Conservation (phyloP, 2,888 invertebrate species). For the Tetragonisca angustula region DNA sequence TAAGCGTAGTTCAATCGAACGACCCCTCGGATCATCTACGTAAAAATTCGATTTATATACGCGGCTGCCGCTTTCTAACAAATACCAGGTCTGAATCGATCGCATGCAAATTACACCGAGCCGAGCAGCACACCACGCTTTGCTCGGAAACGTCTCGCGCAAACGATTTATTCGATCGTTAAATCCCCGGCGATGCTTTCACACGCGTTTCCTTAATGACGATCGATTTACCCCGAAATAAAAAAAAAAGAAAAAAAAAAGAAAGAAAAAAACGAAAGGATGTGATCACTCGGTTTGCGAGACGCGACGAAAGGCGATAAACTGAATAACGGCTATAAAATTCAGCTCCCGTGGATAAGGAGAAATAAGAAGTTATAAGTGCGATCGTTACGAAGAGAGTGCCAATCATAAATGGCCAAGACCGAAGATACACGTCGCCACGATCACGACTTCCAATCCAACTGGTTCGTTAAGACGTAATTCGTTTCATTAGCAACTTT, state of each 20-base stretch:
- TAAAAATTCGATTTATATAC: slow-evolving; percentile 53
- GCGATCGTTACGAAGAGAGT: slow-evolving; percentile 3
- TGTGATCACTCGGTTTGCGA: background rate
- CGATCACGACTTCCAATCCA: too few species aligned
- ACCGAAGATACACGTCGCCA: slow-evolving; percentile 17
- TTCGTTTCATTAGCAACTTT: too few species aligned
- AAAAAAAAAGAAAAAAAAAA: too few species aligned
- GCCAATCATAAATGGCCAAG: slow-evolving; percentile 30
- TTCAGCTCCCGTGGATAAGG: background rate
- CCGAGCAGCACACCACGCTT: slow-evolving; percentile 16
- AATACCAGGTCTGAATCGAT: slow-evolving; percentile 47
- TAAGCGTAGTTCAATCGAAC: slow-evolving; percentile 50
- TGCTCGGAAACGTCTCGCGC: slow-evolving; percentile 17
- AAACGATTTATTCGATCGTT: background rate
- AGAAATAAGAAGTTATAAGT: background rate
- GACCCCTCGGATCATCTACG: slow-evolving; percentile 53
- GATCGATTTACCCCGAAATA: background rate
- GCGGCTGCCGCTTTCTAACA: slow-evolving; percentile 40
- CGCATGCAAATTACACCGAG: slow-evolving; percentile 39
- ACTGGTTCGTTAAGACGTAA: too few species aligned
- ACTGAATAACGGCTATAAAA: background rate
- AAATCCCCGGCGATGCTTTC: background rate
- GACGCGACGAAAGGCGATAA: background rate
- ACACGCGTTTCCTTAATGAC: background rate
- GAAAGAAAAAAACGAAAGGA: too few species aligned